Base-by-base conservation (phyloP, 2,113 vertebrate genomes). In the Puffinus mauretanicus region DNA sequence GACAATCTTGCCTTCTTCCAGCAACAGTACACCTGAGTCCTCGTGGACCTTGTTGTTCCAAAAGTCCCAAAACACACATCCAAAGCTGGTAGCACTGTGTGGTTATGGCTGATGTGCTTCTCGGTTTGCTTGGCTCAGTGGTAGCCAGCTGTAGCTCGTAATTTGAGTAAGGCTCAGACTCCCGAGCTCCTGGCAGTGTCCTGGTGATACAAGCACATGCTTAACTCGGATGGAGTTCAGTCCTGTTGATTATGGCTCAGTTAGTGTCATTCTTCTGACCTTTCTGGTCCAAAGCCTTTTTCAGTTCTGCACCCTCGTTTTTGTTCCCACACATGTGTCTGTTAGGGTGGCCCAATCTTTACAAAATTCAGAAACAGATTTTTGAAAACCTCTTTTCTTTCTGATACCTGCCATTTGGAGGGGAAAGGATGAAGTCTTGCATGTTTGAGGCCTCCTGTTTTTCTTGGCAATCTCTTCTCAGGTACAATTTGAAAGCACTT, bases 1-100 rank as follows among this genome's bases (percentile, higher is more conserved):
- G 78, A 36, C 8, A 36, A 4, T 73, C 27, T 76, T 92, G 49
- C 49, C 11, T 36, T 85, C 30, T 90, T 85, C 40, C 29, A 89
- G 46, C 36, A 73, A 25, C 36, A 36, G 55, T 60, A n/a, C 7
- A 29, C 18, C 18, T n/a, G 34, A 92, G 24, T 16, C 54, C 27
- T 77, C 0, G 0, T 38, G 34, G 66, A 46, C 44, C 11, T 79
- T 1, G 1, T 65, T 88, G 51, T 71, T 93, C 17, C 47, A 26
- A 5, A 67, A 54, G 73, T 82, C 34, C 34, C 47, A 80, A 85
- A 84, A 51, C 61, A 65, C 34, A 26, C 9, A 13, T 51, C 46
- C 55, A 36, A 17, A 81, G 51, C 69, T 77, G 20, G 66, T 52
- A 57, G 52, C 36, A 13, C 40, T n/a, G 13, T 51, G 60, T 77